Base-by-base conservation (phyloP, 2,888 invertebrate genomes). In the Drosophila incognita region DNA sequence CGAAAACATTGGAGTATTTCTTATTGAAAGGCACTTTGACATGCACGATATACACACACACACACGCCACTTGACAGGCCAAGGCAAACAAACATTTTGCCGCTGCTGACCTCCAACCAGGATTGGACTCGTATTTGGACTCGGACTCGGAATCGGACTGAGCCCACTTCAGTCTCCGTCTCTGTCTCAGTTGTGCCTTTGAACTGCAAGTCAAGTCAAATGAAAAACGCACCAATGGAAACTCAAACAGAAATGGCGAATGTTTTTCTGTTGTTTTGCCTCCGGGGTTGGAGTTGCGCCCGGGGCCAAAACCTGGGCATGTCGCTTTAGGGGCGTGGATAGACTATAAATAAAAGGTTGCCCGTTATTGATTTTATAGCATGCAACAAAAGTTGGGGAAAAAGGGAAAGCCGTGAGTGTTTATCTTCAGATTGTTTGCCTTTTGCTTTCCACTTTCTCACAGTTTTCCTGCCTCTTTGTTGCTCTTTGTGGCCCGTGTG, bases 121-220 rank as follows among this genome's bases (percentile, higher is more conserved):
- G 61, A 64, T 58, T 42, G 42, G 49, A 36, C 38, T 36, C 61
- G 42, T 13, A 18, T 11, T 49, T 29, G 38, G 48, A 38, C 40
- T 46, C 42, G 46, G 15, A 29, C n/a, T 46, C 49, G 46, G 27
- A 27, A 27, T 27, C 48, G 11, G 24, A 46, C 46, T 24, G 8
- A 38, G 65, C 36, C 46, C 21, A 27, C 24, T 51, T 11, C 54
- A 33, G 53, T 29, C 49, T 13, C 31, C 42, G 38, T 15, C 36
- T 29, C 33, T 42, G 38, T 15, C 36, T 29, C 40, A 13, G 42
- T 60, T 69, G 69, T 81, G 70, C 87, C 90, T 84, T 84, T 84
- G 90, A 90, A 88, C 90, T 90, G 89, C 83, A 88, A 88, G 90
- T 80, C 87, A 90, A 85, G 90, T 88, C 87, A 83, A 90, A 86